Percentiles rank a stretch among this genome's conserved stretches.
Conservation (phyloP, 92 coral and sea anemone genomes). For the Parazoanthus swiftii region DNA sequence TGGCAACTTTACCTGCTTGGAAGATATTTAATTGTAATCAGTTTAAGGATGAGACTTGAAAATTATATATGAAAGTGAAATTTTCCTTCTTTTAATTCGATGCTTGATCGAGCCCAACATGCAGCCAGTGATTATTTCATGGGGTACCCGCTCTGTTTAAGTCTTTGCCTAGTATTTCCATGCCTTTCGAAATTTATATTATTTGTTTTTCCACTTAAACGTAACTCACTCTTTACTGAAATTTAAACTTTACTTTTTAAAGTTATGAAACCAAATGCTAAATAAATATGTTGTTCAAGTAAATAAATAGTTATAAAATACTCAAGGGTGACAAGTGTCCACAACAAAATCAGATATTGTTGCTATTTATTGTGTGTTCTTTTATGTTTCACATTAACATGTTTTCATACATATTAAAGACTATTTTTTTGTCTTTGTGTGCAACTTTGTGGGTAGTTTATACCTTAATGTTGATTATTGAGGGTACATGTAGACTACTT, state of each 20-base stretch:
- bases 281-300: neutral
- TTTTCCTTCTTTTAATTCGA: neutral
- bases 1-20: neutral
- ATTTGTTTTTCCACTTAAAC: neutral
- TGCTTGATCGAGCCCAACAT: neutral
- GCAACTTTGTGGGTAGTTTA: neutral
- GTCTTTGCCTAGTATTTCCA: neutral
- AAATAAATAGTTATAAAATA: too few relatives aligned
- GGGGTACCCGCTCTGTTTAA: neutral
- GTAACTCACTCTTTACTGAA: neutral
- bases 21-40: too few relatives aligned
- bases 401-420: neutral
- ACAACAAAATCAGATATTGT: neutral
- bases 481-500: too few relatives aligned
- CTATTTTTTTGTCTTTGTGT: neutral
- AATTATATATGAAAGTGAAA: neutral
- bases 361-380: neutral
- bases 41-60: neutral
- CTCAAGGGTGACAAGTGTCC: neutral
- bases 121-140: neutral
- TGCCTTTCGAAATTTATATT: too few relatives aligned
- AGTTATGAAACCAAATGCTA: neutral
- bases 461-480: too few relatives aligned
- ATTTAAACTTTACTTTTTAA: neutral
- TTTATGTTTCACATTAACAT: neutral